A percentile compares a stretch with the other conserved stretches of the same genome.
Conservation (phyloP, 2,797 vertebrate genomes). For the Chrosomus eos region DNA sequence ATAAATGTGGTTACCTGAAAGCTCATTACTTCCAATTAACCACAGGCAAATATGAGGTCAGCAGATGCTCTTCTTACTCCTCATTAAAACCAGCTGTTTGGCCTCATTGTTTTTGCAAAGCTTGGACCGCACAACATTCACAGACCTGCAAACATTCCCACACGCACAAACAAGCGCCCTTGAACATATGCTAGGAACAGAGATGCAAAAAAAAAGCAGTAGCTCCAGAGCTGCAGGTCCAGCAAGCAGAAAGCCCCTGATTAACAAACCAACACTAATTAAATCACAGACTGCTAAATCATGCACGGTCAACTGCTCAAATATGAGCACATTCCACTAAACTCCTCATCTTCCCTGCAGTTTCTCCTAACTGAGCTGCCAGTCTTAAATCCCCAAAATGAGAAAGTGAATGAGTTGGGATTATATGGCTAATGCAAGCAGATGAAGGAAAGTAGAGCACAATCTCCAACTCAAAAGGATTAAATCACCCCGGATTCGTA, state of each 20-base stretch:
- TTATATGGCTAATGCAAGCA: conserved; percentile 84
- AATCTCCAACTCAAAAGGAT: conserved; percentile 62
- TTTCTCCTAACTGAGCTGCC: conserved; percentile 62
- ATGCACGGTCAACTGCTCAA: conserved; percentile 40
- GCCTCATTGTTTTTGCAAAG: conserved; percentile 47
- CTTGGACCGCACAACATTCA: conserved; percentile 10
- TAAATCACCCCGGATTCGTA: conserved; percentile 51
- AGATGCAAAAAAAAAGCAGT: not conserved
- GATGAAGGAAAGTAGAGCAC: conserved; percentile 82
- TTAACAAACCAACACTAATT: conserved; percentile 58
- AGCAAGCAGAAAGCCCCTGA: conserved; percentile 44
- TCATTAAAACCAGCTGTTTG: conserved; percentile 58
- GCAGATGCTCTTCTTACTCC: conserved; percentile 39
- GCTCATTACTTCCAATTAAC: conserved; percentile 32
- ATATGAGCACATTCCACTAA: conserved; percentile 50
- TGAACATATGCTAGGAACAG: conserved; percentile 30
- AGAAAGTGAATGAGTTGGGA: conserved; percentile 80
- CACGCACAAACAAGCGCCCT: conserved; percentile 27
- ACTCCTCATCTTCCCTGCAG: conserved; percentile 60
- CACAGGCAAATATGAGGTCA: conserved; percentile 46
- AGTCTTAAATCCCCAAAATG: conserved; percentile 77
- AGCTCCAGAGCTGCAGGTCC: conserved; percentile 24
- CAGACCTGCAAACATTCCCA: conserved; percentile 22
- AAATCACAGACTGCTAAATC: conserved; percentile 50
- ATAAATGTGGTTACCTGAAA: conserved; percentile 9